Conservation (phyloP, 2,888 invertebrate genomes). For the Entomobrya multifasciata region DNA sequence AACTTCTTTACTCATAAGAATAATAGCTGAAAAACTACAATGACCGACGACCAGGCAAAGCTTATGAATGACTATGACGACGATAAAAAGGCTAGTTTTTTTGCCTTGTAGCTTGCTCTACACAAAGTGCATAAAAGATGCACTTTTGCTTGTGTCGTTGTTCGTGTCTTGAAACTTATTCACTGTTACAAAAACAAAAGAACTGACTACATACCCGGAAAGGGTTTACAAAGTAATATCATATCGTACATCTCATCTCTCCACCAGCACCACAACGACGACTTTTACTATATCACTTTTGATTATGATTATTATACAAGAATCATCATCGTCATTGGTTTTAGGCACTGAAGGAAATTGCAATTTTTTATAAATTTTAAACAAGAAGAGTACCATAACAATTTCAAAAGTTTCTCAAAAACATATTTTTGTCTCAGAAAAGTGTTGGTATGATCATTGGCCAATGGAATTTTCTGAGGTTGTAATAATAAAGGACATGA, state of each 20-base stretch:
- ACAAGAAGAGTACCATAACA: neutral
- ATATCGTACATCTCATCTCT: neutral
- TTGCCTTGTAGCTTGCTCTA: too few species aligned
- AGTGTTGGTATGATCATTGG: too few species aligned
- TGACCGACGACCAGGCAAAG: neutral
- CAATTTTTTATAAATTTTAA: slow-evolving; percentile 38
- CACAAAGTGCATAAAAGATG: slow-evolving; percentile 49
- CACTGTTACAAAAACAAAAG: neutral
- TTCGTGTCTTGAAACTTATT: too few species aligned
- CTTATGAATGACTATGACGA: too few species aligned
- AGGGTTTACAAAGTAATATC: too few species aligned
- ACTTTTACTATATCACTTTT: slow-evolving; percentile 5
- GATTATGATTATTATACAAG: slow-evolving; percentile 34
- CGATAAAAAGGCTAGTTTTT: too few species aligned
- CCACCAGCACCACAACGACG: neutral
- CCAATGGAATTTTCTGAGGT: too few species aligned
- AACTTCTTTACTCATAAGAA: neutral
- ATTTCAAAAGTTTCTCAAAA: too few species aligned
- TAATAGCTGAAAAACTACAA: neutral
- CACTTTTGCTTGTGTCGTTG: slow-evolving; percentile 22
- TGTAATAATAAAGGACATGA: neutral
- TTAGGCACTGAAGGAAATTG: neutral
- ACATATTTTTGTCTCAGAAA: too few species aligned
- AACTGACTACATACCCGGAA: neutral
- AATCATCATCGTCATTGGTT: slow-evolving; percentile 37